Conservation (phyloP, 2,113 vertebrate genomes). For the Strix uralensis region DNA sequence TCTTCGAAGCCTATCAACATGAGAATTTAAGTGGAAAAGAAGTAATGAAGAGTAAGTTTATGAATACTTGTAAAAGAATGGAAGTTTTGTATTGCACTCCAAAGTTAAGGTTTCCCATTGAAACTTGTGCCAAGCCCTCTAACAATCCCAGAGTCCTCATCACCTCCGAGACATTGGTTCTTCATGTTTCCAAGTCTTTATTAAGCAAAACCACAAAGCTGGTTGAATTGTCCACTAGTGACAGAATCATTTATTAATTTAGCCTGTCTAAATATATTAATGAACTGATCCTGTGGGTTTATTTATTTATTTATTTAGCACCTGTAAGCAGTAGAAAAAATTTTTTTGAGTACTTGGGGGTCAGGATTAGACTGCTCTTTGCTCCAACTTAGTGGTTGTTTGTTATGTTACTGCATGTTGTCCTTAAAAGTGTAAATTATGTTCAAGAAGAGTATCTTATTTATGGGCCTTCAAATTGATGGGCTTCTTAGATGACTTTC, state of each 20-base stretch:
- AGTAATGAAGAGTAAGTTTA: background rate
- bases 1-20: background rate
- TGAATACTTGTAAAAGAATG: background rate
- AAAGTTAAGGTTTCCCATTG: background rate
- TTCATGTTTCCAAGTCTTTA: background rate
- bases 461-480: background rate
- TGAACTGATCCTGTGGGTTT: background rate
- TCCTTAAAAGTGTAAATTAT: background rate
- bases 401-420: background rate
- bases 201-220: background rate
- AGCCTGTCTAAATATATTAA: background rate
- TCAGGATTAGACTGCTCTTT: background rate
- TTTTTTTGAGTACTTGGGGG: accelerated
- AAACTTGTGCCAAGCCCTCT: background rate
- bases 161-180: background rate
- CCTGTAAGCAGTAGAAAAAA: background rate
- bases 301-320: background rate
- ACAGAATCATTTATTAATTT: background rate
- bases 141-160: background rate
- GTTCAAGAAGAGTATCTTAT: background rate
- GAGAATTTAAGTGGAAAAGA: background rate
- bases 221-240: background rate
- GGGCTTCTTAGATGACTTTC: background rate
- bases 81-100: background rate
- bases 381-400: background rate